Evolutionary conservation across 2,888 invertebrate species (phyloP).

Genomic region (Ormyrus rosae): DNA sequence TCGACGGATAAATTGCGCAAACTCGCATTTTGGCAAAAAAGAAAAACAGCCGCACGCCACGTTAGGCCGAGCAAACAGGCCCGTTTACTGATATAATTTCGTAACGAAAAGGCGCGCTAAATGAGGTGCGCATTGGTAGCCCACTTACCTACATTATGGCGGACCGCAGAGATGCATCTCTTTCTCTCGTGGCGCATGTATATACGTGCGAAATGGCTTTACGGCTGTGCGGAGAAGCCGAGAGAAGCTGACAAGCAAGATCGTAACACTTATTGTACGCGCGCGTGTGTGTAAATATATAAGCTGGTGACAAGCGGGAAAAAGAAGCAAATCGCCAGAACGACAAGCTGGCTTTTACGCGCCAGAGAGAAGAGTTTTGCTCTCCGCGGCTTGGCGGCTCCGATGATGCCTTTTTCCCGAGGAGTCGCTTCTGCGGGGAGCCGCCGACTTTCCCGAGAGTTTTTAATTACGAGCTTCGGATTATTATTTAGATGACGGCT

Average conservation of each 20-base stretch:
- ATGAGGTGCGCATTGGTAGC: constrained; percentile 62
- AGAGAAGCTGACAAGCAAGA: constrained; percentile 43
- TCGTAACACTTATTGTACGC: constrained; percentile 41
- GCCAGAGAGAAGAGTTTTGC: not conserved
- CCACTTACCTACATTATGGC: constrained; percentile 75
- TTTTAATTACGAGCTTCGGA: constrained; percentile 36
- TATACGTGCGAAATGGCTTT: constrained; percentile 28
- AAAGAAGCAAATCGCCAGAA: too few species aligned
- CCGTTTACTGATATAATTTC: constrained; percentile 20
- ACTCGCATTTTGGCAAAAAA: constrained; percentile 37
- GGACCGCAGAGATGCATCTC: constrained; percentile 29
- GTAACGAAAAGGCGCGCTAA: constrained; percentile 39
- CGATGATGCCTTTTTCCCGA: not conserved
- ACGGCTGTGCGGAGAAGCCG: constrained; percentile 21
- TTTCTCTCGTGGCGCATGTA: not conserved
- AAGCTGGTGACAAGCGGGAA: too few species aligned
- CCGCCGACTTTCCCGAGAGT: constrained; percentile 23
- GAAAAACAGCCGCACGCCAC: not conserved
- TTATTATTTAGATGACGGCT: constrained; percentile 36
- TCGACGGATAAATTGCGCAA: not conserved
- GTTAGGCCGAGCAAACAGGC: too few species aligned
- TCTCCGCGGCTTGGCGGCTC: too few species aligned
- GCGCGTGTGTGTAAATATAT: not conserved
- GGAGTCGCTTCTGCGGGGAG: not conserved
- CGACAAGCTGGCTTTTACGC: not conserved